Evolutionary conservation across 2,888 invertebrate species (phyloP).

Genomic region (Cetonia aurata): DNA sequence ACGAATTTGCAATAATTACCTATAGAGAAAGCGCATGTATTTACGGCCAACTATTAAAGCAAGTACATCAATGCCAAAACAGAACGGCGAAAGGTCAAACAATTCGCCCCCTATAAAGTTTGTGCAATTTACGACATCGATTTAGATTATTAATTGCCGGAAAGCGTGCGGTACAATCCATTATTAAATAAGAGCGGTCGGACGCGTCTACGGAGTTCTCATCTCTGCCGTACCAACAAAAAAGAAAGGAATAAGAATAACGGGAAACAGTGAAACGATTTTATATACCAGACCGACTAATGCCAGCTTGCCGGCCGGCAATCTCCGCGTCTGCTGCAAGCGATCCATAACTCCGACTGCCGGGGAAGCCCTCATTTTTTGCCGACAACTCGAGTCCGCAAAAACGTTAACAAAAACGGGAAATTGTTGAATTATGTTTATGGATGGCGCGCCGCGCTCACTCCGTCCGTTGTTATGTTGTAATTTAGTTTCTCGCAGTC

Average conservation of each 20-base stretch:
- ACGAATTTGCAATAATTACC: too few species aligned
- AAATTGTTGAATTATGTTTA: constrained; percentile 39
- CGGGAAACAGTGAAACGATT: too few species aligned
- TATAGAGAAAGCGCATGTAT: too few species aligned
- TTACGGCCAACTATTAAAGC: too few species aligned
- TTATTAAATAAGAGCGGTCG: constrained; percentile 46
- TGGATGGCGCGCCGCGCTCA: constrained; percentile 7
- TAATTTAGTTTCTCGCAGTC: constrained; percentile 25
- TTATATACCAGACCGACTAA: too few species aligned
- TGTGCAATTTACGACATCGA: constrained; percentile 49
- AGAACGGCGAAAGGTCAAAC: constrained; percentile 3
- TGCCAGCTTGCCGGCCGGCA: constrained; percentile 46
- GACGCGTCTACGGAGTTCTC: neutral
- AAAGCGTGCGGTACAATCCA: constrained; percentile 47
- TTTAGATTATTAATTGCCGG: constrained; percentile 48
- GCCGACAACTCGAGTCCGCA: constrained; percentile 53
- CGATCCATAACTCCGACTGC: constrained; percentile 52
- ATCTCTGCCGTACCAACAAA: constrained; percentile 49
- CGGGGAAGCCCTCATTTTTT: constrained; percentile 52
- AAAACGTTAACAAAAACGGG: constrained; percentile 45
- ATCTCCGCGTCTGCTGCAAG: constrained; percentile 45
- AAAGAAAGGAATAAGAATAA: neutral
- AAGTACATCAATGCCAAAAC: neutral
- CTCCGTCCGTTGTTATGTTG: constrained; percentile 3
- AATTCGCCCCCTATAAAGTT: constrained; percentile 1